Evolutionary conservation across 2,888 invertebrate genomes (phyloP).

Genomic region (Drosophila paranaensis): DNA sequence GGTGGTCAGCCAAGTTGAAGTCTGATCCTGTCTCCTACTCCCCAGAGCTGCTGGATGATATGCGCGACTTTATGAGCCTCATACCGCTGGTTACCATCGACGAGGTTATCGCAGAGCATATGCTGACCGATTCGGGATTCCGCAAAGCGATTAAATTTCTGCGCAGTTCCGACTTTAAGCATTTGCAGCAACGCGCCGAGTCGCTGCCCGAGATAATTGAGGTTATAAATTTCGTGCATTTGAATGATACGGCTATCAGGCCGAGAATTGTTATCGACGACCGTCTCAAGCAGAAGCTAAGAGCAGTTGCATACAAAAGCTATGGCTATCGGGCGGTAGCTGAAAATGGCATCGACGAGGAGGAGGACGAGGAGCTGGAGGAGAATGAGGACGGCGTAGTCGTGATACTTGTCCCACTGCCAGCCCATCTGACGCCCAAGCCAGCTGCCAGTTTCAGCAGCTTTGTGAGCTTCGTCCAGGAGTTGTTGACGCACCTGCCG

Average conservation of each 20-base stretch:
- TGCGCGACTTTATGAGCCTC: conserved; percentile 69
- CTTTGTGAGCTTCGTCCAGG: conserved; percentile 69
- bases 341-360: conserved; percentile 2
- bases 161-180: conserved; percentile 67
- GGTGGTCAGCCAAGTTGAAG: conserved; percentile 12
- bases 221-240: conserved; percentile 75
- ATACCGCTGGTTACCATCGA: conserved; percentile 69
- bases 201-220: conserved; percentile 74
- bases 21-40: conserved; percentile 50
- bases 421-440: not conserved
- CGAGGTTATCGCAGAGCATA: conserved; percentile 72
- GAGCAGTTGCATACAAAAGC: conserved; percentile 2
- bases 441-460: conserved; percentile 6
- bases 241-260: conserved; percentile 53
- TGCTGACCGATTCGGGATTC: conserved; percentile 71
- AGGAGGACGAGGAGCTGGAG: conserved; percentile 15
- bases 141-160: conserved; percentile 73
- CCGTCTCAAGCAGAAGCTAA: conserved; percentile 4
- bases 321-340: conserved; percentile 11
- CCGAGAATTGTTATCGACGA: conserved; percentile 1
- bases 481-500: conserved; percentile 74
- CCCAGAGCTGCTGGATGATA: conserved; percentile 74
- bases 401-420: conserved; percentile 37
- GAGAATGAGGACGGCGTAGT: conserved; percentile 37
- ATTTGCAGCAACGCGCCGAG: conserved; percentile 60